Conservation (phyloP, 2,113 vertebrate genomes). For the Strigops habroptila region DNA sequence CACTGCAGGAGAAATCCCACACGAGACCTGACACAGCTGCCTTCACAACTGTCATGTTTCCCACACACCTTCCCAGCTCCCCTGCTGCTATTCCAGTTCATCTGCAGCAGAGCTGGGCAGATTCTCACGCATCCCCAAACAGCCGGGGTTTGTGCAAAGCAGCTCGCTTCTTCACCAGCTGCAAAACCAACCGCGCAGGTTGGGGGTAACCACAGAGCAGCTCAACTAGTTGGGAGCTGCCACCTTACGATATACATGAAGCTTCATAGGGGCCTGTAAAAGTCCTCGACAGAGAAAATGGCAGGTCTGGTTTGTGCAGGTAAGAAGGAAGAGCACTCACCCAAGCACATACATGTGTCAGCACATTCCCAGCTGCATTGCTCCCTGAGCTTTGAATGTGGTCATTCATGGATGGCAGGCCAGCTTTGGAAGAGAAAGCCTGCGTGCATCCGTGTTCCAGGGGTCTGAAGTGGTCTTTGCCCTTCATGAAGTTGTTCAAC, state of each 20-base stretch:
- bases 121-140: neutral
- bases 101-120: neutral
- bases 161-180: neutral
- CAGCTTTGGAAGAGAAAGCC: neutral
- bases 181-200: neutral
- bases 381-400: neutral
- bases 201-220: neutral
- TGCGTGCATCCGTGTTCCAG: accelerated
- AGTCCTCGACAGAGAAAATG: neutral
- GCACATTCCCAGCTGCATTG: neutral
- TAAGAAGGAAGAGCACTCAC: neutral
- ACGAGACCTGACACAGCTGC: neutral
- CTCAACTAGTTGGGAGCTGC: neutral
- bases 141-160: neutral
- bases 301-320: neutral
- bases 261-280: neutral
- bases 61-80: neutral
- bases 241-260: neutral
- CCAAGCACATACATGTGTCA: accelerated
- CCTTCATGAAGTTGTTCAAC: neutral
- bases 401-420: accelerated
- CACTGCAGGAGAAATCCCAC: neutral
- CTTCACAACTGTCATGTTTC: accelerated
- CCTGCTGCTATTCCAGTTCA: neutral
- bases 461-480: neutral